These are phyloP conservation scores for Leptobrachium ailaonicum DNA, from an alignment of 2,113 vertebrate genomes.

Conservation along the genomic window DNA sequence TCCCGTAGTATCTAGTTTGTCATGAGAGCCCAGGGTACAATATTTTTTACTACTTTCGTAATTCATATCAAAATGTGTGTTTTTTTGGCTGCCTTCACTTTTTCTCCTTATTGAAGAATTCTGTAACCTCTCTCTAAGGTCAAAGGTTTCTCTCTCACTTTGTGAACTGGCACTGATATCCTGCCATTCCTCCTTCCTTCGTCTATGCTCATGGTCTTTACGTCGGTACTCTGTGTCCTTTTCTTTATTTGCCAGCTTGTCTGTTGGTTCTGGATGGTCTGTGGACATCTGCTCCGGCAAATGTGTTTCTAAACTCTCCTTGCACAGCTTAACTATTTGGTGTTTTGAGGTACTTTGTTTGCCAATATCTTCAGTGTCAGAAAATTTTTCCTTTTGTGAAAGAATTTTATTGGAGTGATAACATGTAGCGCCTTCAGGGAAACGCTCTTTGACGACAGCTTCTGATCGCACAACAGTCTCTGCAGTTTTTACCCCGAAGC, in stretches of 20 bases:
- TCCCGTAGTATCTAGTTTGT: constrained; percentile 62
- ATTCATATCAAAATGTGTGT: constrained; percentile 57
- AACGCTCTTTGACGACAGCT: constrained; percentile 47
- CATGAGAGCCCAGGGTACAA: constrained; percentile 54
- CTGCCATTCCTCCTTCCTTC: constrained; percentile 56
- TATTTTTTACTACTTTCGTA: constrained; percentile 59
- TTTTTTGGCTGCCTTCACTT: constrained; percentile 60
- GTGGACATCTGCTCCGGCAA: constrained; percentile 52
- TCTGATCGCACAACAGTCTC: constrained; percentile 61
- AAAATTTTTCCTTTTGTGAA: constrained; percentile 59
- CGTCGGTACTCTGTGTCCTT: constrained; percentile 53
- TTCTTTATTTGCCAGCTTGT: constrained; percentile 65
- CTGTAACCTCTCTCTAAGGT: constrained; percentile 55
- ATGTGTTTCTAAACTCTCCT: constrained; percentile 5
- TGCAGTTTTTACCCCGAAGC: constrained; percentile 58
- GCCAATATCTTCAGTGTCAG: constrained; percentile 59
- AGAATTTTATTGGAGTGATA: constrained; percentile 43
- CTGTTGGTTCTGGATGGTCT: constrained; percentile 58
- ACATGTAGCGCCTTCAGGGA: constrained; percentile 58
- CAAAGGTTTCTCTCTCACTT: constrained; percentile 43
- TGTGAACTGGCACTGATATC: constrained; percentile 49
- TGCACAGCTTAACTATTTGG: constrained; percentile 58
- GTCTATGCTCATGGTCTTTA: constrained; percentile 56
- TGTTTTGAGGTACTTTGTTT: constrained; percentile 28
- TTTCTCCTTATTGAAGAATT: constrained; percentile 60